These are phyloP conservation scores for Macaca mulatta DNA, from an alignment of 2,113 vertebrate species.

Conservation along the genomic window DNA sequence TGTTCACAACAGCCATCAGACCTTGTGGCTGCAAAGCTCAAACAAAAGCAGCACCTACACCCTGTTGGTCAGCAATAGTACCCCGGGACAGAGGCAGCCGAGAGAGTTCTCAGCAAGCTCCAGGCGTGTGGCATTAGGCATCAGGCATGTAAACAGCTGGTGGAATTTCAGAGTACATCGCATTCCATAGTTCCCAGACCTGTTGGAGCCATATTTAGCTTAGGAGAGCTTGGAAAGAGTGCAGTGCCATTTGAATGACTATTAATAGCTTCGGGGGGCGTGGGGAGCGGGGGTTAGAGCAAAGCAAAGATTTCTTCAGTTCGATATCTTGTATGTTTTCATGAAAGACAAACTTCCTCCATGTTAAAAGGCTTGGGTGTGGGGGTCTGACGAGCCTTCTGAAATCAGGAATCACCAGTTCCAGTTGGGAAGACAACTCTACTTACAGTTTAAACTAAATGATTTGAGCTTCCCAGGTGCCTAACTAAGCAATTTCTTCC, in stretches of 20 bases:
- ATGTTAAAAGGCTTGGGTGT: background rate
- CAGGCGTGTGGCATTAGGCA: background rate
- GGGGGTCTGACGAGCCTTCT: background rate
- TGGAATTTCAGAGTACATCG: slow-evolving; percentile 9
- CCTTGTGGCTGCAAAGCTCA: background rate
- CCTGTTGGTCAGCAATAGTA: background rate
- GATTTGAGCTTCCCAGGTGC: background rate
- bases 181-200: slow-evolving; percentile 53
- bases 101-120: background rate
- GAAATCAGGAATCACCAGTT: background rate
- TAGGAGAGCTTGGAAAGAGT: slow-evolving; percentile 47
- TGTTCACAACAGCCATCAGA: fast-evolving
- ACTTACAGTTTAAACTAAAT: background rate
- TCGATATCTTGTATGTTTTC: background rate
- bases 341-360: background rate
- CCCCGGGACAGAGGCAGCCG: background rate
- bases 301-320: slow-evolving; percentile 37
- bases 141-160: slow-evolving; percentile 44
- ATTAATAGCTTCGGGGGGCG: slow-evolving; percentile 14
- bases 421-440: background rate
- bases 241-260: slow-evolving; percentile 35
- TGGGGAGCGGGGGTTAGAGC: background rate
- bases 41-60: background rate
- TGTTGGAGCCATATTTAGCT: slow-evolving; percentile 57
- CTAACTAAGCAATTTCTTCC: background rate